Percentiles rank a stretch among this genome's conserved stretches.
Conservation (phyloP, 2,797 vertebrate genomes). For the Phylloscopus collybita region DNA sequence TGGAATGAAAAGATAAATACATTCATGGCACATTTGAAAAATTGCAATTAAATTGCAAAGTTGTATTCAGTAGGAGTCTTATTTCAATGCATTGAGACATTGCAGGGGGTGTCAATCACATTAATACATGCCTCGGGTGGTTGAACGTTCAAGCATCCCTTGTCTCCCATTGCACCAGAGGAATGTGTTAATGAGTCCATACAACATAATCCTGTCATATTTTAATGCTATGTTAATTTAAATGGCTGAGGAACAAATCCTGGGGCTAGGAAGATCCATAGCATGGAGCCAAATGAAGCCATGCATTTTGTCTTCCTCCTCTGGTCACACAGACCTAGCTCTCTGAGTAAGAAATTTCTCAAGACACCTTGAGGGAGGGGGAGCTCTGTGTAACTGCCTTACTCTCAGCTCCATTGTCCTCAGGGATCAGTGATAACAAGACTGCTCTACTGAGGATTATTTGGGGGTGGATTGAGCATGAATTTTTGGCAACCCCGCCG, state of each 20-base stretch:
- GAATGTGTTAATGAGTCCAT: slow-evolving; percentile 20
- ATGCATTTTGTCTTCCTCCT: neutral
- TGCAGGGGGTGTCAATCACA: neutral
- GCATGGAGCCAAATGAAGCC: slow-evolving; percentile 5
- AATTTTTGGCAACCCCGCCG: neutral
- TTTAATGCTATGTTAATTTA: slow-evolving; percentile 53
- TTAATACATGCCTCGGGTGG: slow-evolving; percentile 19
- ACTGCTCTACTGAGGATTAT: neutral
- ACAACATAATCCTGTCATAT: slow-evolving; percentile 44
- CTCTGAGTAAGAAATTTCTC: neutral
- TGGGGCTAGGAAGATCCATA: slow-evolving; percentile 3
- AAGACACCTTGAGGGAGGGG: slow-evolving; percentile 12
- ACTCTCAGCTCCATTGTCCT: neutral
- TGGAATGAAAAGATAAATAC: slow-evolving; percentile 27
- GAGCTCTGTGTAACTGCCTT: neutral
- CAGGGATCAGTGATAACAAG: slow-evolving; percentile 4
- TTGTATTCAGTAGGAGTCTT: neutral
- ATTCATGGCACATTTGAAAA: slow-evolving; percentile 7
- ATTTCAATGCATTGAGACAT: slow-evolving; percentile 19
- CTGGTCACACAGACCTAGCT: neutral
- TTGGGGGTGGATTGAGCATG: slow-evolving; percentile 9
- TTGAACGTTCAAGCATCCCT: slow-evolving; percentile 36
- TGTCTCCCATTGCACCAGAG: slow-evolving; percentile 24
- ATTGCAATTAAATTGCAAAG: slow-evolving; percentile 13
- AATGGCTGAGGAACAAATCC: slow-evolving; percentile 39